Evolutionary conservation across 2,797 vertebrate genomes (phyloP).

Genomic region (Oryzias sinensis): DNA sequence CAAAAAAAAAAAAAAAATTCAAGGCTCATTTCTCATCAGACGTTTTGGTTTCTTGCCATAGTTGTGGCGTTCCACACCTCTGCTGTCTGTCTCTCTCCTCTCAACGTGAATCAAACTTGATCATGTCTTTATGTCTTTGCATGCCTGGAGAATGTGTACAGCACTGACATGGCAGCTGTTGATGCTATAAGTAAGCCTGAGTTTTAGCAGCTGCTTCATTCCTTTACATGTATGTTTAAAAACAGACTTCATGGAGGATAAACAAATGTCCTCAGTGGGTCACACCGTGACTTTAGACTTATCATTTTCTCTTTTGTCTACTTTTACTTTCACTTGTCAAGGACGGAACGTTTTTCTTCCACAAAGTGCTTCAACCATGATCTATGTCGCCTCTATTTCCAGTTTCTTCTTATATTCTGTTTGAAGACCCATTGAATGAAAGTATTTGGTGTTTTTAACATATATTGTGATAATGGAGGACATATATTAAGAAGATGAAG

Average conservation of each 20-base stretch:
- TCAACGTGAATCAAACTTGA: constrained; percentile 16
- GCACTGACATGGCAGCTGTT: constrained; percentile 28
- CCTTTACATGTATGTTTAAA: constrained; percentile 36
- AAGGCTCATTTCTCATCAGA: neutral
- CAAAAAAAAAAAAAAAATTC: too few species aligned
- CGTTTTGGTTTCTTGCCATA: neutral
- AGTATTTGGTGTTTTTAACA: too few species aligned
- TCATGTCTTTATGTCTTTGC: constrained; percentile 7
- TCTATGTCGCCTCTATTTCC: neutral
- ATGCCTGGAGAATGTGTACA: neutral
- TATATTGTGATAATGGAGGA: too few species aligned
- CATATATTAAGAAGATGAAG: too few species aligned
- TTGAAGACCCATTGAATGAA: neutral
- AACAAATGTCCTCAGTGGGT: constrained; percentile 31
- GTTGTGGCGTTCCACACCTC: neutral
- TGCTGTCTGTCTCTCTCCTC: constrained; percentile 2
- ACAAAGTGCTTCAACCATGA: neutral
- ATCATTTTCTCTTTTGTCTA: constrained; percentile 24
- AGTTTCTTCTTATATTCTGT: constrained; percentile 35
- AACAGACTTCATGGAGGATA: constrained; percentile 38
- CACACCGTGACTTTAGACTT: constrained; percentile 27
- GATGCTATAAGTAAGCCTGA: constrained; percentile 42
- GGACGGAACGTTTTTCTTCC: neutral
- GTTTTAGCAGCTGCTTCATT: constrained; percentile 52
- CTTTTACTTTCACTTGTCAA: constrained; percentile 13